These are phyloP conservation scores for Dipus sagitta DNA, from an alignment of 2,797 vertebrate species.

Conservation along the genomic window DNA sequence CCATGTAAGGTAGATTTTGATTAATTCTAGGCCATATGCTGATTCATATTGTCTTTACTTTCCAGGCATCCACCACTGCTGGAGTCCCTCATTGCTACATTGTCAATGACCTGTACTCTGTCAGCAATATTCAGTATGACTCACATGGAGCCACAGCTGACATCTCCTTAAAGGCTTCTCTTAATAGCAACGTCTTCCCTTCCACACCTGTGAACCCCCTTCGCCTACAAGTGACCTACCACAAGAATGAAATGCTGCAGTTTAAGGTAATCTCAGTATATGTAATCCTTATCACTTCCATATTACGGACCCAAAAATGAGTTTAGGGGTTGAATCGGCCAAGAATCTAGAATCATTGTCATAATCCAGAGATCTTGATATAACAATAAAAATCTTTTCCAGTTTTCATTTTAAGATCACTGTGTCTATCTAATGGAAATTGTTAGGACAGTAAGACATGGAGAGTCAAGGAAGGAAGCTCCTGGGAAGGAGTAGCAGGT, in stretches of 20 bases:
- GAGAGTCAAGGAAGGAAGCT: not conserved
- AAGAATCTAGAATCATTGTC: not conserved
- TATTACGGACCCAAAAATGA: not conserved
- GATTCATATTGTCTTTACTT: constrained; percentile 25
- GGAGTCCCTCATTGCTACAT: constrained; percentile 89
- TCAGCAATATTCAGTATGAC: not conserved
- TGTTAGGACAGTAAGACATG: not conserved
- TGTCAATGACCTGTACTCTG: constrained; percentile 88
- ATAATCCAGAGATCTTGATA: not conserved
- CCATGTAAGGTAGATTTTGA: not conserved
- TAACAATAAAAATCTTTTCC: not conserved
- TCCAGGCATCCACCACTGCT: constrained; percentile 77
- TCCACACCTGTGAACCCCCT: constrained; percentile 89
- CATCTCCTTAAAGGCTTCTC: constrained; percentile 84
- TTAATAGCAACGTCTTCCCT: constrained; percentile 65
- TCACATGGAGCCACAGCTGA: constrained; percentile 83
- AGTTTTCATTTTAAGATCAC: not conserved
- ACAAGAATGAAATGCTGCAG: constrained; percentile 89
- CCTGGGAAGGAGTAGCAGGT: rapidly evolving
- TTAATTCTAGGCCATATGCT: not conserved
- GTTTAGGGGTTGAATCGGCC: not conserved
- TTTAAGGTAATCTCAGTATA: constrained; percentile 89
- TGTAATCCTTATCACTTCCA: not conserved
- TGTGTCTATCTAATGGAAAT: not conserved
- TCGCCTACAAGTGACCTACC: constrained; percentile 88